Conservation (phyloP, 2,888 invertebrate genomes). For the Diarsia dahlii region DNA sequence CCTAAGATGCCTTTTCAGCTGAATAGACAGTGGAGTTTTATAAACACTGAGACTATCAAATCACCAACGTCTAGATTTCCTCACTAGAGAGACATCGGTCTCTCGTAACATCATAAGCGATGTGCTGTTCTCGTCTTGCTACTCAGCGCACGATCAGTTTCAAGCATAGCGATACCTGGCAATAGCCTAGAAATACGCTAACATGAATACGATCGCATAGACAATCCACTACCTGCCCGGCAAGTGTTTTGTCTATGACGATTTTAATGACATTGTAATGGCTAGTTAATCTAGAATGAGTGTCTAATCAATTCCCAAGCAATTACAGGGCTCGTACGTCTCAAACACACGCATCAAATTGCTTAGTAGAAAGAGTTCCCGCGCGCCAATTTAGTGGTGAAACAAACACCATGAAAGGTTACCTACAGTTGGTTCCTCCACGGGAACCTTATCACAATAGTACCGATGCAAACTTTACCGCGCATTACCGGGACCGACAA, state of each 20-base stretch:
- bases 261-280: background rate
- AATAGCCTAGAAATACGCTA: constrained; percentile 28
- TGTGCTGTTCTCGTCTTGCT: background rate
- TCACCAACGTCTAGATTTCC: constrained; percentile 1
- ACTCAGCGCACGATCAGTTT: constrained; percentile 12
- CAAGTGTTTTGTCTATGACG: background rate
- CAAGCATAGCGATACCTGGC: constrained; percentile 19
- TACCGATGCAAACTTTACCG: constrained; percentile 50
- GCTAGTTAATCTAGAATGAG: background rate
- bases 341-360: background rate
- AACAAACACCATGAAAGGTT: constrained; percentile 12
- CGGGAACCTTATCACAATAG: constrained; percentile 32
- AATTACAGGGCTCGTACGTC: background rate
- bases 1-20: background rate
- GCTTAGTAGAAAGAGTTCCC: constrained; percentile 20
- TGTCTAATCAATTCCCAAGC: background rate
- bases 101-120: constrained; percentile 13
- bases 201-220: constrained; percentile 8
- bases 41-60: constrained; percentile 9
- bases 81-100: constrained; percentile 10
- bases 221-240: background rate
- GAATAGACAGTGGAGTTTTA: constrained; percentile 3
- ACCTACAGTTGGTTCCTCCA: constrained; percentile 18
- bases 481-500: constrained; percentile 31
- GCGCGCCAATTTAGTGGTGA: constrained; percentile 19